Conservation (phyloP, 2,888 invertebrate genomes). For the Actias luna region DNA sequence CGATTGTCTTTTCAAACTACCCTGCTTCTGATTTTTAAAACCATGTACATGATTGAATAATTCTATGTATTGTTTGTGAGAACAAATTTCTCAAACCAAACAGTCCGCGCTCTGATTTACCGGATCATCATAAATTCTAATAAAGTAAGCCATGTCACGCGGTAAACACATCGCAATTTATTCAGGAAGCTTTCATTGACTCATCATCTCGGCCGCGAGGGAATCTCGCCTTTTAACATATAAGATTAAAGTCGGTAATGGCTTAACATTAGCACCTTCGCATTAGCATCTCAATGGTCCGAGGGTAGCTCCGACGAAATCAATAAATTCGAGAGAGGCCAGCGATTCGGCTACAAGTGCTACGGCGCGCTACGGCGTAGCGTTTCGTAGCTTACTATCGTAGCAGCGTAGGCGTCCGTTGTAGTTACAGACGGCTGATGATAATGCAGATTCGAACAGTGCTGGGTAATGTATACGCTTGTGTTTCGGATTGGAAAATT, state of each 20-base stretch:
- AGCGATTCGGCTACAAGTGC: slow-evolving; percentile 29
- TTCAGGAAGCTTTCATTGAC: slow-evolving; percentile 37
- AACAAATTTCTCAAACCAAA: neutral
- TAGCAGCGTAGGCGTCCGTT: neutral
- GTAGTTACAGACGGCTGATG: slow-evolving; percentile 1
- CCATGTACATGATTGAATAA: neutral
- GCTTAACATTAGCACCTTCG: slow-evolving; percentile 20
- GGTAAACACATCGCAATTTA: slow-evolving; percentile 27
- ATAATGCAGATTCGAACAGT: neutral
- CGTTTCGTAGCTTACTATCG: slow-evolving; percentile 36
- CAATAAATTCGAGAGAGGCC: slow-evolving; percentile 47
- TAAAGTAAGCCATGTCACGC: slow-evolving; percentile 34
- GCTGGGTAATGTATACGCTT: neutral
- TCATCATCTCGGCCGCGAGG: slow-evolving; percentile 27
- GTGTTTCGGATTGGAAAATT: neutral
- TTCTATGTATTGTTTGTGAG: neutral
- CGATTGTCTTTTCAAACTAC: no score
- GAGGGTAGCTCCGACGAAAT: slow-evolving; percentile 40
- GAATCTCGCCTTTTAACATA: slow-evolving; percentile 30
- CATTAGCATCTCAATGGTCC: slow-evolving; percentile 49
- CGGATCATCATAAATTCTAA: slow-evolving; percentile 31
- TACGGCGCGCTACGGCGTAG: slow-evolving; percentile 28
- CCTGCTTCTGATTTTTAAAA: no score
- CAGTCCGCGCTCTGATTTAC: slow-evolving; percentile 20
- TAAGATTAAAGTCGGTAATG: slow-evolving; percentile 3